phyloP scores from a whole-genome alignment of 2,888 invertebrate genomes.

The Tinea pellionella region DNA sequence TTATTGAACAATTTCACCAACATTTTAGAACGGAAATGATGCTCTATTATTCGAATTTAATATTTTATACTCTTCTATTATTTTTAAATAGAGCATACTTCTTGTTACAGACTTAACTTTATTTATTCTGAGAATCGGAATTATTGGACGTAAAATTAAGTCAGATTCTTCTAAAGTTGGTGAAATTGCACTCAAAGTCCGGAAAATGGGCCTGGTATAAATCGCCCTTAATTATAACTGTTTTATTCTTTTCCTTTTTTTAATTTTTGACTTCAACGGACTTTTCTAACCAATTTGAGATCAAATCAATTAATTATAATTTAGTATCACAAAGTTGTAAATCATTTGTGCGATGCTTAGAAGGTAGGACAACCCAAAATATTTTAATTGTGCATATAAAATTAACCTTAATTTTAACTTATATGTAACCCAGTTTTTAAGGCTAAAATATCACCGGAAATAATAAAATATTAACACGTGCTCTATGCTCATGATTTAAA shows the following conservation, averaged over 20 bases:
- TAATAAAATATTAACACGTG: not conserved
- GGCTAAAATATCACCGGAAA: not conserved
- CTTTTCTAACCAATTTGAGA: slow-evolving; percentile 8
- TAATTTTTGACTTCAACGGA: not conserved
- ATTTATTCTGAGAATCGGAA: no score
- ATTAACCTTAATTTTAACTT: not conserved
- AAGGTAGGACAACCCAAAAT: slow-evolving; percentile 7
- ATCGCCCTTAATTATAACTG: no score
- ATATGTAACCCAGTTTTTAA: not conserved
- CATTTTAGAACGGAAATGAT: not conserved
- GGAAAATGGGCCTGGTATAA: no score
- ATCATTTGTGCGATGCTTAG: slow-evolving; percentile 11
- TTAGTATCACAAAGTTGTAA: slow-evolving; percentile 12
- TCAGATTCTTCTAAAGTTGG: no score
- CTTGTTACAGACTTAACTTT: no score
- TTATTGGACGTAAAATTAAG: no score
- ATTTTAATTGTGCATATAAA: not conserved
- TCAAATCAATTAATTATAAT: slow-evolving; percentile 10
- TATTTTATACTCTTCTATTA: not conserved
- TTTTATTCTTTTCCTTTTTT: not conserved
- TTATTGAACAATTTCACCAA: not conserved
- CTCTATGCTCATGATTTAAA: not conserved
- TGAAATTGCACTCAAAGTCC: no score
- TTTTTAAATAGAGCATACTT: not conserved
- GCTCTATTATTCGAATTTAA: not conserved